These are phyloP conservation scores for Drosophila mayaguana DNA, from an alignment of 2,888 invertebrate species.

Conservation along the genomic window DNA sequence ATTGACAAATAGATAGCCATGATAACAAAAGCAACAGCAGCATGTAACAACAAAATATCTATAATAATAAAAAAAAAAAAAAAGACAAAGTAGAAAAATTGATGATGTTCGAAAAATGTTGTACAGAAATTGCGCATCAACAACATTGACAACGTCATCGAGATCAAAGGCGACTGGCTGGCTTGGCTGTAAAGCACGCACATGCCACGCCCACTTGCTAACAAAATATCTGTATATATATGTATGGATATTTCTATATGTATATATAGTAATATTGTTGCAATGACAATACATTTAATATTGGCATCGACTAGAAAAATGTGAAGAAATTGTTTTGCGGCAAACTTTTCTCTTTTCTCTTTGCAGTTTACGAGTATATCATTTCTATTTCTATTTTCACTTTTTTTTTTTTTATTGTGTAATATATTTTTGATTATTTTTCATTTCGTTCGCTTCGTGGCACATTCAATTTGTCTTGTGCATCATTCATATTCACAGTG, in stretches of 20 bases:
- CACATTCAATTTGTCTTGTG: conserved; percentile 63
- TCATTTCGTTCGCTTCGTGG: conserved; percentile 35
- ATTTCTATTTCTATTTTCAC: conserved; percentile 6
- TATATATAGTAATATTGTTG: conserved; percentile 30
- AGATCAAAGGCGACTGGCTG: conserved; percentile 71
- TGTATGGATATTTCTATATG: not conserved
- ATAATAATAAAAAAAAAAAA: not conserved
- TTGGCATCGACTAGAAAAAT: conserved; percentile 44
- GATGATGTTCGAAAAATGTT: conserved; percentile 73
- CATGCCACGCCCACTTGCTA: conserved; percentile 16
- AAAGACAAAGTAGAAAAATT: conserved; percentile 48
- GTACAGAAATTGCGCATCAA: conserved; percentile 70
- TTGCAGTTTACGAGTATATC: conserved; percentile 16
- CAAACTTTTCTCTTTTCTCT: conserved; percentile 44
- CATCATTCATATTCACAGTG: conserved; percentile 43
- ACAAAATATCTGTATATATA: not conserved
- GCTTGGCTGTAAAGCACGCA: conserved; percentile 51
- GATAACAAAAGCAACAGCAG: conserved; percentile 40
- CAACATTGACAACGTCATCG: conserved; percentile 69
- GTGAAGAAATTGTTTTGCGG: conserved; percentile 51
- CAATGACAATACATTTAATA: conserved; percentile 73
- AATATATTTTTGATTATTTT: conserved; percentile 45
- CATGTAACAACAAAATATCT: conserved; percentile 35
- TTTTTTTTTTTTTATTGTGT: conserved; percentile 18
- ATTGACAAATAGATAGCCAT: conserved; percentile 50